These are phyloP conservation scores for Eulemur rufifrons DNA, from an alignment of 2,113 vertebrate species.

Conservation along the genomic window DNA sequence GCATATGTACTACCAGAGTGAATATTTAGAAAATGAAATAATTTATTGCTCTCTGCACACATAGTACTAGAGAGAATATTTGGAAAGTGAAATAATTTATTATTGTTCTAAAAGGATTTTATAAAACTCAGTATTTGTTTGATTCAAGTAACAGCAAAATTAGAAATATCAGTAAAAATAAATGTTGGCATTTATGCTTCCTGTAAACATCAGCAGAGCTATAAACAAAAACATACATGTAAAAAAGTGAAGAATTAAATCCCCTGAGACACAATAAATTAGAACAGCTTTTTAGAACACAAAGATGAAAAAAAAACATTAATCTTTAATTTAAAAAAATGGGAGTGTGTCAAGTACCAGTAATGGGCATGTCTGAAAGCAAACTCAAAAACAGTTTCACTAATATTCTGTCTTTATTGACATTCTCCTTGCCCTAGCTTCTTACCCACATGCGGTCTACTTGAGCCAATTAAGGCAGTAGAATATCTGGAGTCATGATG, in stretches of 20 bases:
- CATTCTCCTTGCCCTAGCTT: neutral
- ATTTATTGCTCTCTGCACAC: neutral
- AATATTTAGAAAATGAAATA: neutral
- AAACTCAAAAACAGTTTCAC: neutral
- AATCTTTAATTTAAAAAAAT: neutral
- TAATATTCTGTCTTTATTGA: neutral
- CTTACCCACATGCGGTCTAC: neutral
- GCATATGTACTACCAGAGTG: neutral
- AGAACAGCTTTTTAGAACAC: neutral
- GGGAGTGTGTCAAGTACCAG: neutral
- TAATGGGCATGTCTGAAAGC: constrained; percentile 3
- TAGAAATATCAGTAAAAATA: neutral
- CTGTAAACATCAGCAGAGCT: neutral
- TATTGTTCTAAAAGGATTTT: neutral
- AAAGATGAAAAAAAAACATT: neutral
- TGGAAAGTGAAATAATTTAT: neutral
- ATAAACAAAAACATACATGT: neutral
- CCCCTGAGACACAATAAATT: neutral
- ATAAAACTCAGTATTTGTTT: neutral
- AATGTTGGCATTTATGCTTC: neutral
- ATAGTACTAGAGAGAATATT: neutral
- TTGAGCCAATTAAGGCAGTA: neutral
- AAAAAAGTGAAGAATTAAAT: neutral
- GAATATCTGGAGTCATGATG: neutral
- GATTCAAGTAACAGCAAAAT: neutral